These are phyloP conservation scores for Phycodurus eques DNA, from an alignment of 2,113 vertebrate species.

Conservation along the genomic window DNA sequence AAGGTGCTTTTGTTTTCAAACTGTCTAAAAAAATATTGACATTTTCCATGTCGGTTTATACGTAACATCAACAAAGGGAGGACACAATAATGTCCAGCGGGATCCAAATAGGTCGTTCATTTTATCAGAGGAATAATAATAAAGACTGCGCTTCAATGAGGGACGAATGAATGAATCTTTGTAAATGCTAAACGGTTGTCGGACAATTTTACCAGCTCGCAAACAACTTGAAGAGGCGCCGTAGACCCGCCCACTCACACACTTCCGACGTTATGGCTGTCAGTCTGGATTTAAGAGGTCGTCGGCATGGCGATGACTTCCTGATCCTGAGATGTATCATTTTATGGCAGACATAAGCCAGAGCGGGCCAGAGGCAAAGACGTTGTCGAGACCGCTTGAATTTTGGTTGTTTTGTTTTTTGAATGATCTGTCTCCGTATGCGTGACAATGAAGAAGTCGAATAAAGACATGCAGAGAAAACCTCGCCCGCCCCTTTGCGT, in stretches of 20 bases:
- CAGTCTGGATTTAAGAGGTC: conserved; percentile 20
- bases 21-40: too few species aligned
- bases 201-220: too few species aligned
- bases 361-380: neutral
- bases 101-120: too few species aligned
- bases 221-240: neutral
- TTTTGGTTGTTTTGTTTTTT: neutral
- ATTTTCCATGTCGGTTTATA: too few species aligned
- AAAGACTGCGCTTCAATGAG: too few species aligned
- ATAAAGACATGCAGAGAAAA: neutral
- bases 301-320: conserved; percentile 20
- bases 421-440: neutral
- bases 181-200: too few species aligned
- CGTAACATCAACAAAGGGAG: too few species aligned
- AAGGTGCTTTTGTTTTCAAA: too few species aligned
- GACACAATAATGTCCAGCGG: too few species aligned
- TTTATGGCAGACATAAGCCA: conserved; percentile 17
- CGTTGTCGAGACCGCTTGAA: neutral
- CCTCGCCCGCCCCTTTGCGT: neutral
- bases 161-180: too few species aligned
- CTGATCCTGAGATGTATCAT: conserved; percentile 22
- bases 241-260: neutral
- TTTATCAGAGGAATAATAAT: too few species aligned
- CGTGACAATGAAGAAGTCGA: neutral
- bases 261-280: conserved; percentile 36